These are phyloP conservation scores for Opisthocomus hoazin DNA, from an alignment of 2,113 vertebrate genomes.

Conservation along the genomic window DNA sequence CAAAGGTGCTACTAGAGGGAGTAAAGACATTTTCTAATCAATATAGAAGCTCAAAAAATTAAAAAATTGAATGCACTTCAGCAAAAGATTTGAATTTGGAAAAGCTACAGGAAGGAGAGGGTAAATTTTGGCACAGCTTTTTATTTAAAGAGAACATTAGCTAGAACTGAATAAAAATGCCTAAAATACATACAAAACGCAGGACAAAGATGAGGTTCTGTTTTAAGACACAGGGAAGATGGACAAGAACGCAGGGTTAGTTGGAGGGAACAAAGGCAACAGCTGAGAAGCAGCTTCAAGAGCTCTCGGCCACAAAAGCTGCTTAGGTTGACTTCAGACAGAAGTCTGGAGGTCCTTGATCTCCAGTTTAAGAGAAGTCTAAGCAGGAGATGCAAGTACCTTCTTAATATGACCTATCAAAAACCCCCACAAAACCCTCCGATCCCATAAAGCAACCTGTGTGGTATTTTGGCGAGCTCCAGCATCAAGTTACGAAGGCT, in stretches of 20 bases:
- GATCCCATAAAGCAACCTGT: fast-evolving
- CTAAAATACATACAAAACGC: neutral
- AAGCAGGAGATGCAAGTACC: neutral
- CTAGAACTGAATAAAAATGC: neutral
- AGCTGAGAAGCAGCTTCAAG: neutral
- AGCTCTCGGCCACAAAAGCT: neutral
- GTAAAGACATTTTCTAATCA: neutral
- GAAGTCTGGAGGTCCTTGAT: too few relatives aligned
- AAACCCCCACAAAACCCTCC: neutral
- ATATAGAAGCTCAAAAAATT: neutral
- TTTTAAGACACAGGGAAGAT: neutral
- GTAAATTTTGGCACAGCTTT: neutral
- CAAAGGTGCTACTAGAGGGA: neutral
- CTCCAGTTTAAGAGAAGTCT: neutral
- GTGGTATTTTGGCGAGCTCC: neutral
- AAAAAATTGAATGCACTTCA: neutral
- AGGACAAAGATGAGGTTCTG: neutral
- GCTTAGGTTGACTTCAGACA: neutral
- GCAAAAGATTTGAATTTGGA: neutral
- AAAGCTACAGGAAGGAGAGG: neutral
- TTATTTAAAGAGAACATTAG: neutral
- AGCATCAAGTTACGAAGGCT: neutral
- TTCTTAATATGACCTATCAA: neutral
- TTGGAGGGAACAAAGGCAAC: neutral
- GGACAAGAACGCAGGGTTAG: fast-evolving